Percentiles rank a stretch among this genome's conserved stretches.
Conservation (phyloP, 2,888 invertebrate genomes). For the Xanthostigma xanthostigma region DNA sequence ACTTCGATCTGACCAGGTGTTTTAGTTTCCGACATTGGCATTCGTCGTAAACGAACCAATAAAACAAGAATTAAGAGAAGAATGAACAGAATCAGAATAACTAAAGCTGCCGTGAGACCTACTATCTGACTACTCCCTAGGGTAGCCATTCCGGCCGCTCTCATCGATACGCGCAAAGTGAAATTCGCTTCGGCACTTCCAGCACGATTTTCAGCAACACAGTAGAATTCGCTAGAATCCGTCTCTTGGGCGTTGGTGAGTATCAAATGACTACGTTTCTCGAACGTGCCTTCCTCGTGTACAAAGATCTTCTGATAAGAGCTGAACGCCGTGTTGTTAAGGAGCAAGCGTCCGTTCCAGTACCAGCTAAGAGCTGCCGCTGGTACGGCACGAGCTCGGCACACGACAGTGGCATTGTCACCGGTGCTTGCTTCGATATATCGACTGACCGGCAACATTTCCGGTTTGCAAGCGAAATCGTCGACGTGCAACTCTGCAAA, state of each 20-base stretch:
- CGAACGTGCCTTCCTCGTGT: constrained; percentile 59
- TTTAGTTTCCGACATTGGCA: constrained; percentile 60
- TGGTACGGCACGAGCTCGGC: constrained; percentile 68
- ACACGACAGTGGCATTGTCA: constrained; percentile 72
- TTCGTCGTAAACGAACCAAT: constrained; percentile 56
- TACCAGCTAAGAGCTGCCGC: constrained; percentile 74
- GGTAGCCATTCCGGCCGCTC: constrained; percentile 65
- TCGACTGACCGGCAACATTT: constrained; percentile 57
- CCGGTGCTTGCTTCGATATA: constrained; percentile 67
- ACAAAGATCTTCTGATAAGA: constrained; percentile 62
- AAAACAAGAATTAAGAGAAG: constrained; percentile 57
- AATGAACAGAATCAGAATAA: constrained; percentile 61
- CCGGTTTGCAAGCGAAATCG: constrained; percentile 76
- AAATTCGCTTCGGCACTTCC: constrained; percentile 82
- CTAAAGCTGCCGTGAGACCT: constrained; percentile 67
- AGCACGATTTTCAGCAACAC: constrained; percentile 79
- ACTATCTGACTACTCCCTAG: constrained; percentile 75
- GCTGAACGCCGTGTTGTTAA: constrained; percentile 65
- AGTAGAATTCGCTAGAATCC: constrained; percentile 73
- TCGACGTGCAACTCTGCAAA: constrained; percentile 65
- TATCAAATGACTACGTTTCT: constrained; percentile 60
- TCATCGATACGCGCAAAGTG: constrained; percentile 65
- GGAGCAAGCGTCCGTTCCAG: constrained; percentile 64
- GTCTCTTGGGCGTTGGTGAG: constrained; percentile 71
- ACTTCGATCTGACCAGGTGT: constrained; percentile 60